Conservation (phyloP, 2,113 vertebrate genomes). For the Tyto alba region DNA sequence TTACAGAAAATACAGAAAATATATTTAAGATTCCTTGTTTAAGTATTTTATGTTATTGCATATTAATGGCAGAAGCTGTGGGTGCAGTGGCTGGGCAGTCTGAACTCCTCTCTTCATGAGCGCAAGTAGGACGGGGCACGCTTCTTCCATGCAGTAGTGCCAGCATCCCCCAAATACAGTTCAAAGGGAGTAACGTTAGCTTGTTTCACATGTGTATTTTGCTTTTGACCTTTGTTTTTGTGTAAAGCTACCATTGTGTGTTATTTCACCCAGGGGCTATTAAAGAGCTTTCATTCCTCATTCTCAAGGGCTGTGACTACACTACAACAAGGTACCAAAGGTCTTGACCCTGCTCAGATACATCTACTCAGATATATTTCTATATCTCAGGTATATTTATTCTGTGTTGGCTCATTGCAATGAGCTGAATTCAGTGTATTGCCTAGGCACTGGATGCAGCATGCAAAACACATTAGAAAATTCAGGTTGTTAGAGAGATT, state of each 20-base stretch:
- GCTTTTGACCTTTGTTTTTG: background rate
- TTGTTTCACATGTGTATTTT: rapidly evolving
- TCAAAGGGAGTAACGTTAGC: background rate
- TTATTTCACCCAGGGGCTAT: background rate
- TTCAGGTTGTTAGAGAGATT: background rate
- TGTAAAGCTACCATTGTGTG: background rate
- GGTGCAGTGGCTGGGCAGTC: background rate
- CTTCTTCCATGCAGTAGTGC: background rate
- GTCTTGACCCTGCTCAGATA: background rate
- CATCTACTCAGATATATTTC: background rate
- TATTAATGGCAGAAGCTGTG: background rate
- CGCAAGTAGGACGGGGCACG: background rate
- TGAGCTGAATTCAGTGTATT: background rate
- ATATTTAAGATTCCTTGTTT: background rate
- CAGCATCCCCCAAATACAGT: background rate
- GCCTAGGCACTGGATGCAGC: background rate
- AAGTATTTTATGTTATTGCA: background rate
- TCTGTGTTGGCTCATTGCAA: background rate
- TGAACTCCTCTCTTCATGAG: background rate
- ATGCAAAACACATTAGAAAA: background rate
- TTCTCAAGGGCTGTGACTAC: background rate
- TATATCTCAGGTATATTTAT: background rate
- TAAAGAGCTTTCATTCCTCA: background rate
- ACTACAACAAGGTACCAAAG: background rate
- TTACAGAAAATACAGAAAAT: background rate